Conservation (phyloP, 37 sponge, comb jelly and placozoan species). For the Bolinopsis microptera region DNA sequence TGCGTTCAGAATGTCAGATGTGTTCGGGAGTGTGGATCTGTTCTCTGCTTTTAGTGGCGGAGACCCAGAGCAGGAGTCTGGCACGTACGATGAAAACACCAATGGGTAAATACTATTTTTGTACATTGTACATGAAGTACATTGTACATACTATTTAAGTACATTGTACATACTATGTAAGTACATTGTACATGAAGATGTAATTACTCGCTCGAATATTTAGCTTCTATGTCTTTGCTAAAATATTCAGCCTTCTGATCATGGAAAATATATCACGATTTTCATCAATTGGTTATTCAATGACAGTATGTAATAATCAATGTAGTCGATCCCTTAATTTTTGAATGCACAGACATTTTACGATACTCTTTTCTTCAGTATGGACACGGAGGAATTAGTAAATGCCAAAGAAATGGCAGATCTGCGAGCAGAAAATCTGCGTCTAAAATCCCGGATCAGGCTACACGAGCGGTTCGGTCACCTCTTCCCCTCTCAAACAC, state of each 20-base stretch:
- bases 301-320: no score
- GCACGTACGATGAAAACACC: background rate
- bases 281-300: no score
- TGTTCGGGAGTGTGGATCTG: slow-evolving; percentile 22
- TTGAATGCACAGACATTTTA: no score
- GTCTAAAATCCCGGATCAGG: background rate
- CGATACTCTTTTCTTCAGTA: no score
- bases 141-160: background rate
- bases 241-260: no score
- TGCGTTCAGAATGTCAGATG: slow-evolving; percentile 18
- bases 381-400: background rate
- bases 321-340: no score
- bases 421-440: background rate
- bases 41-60: slow-evolving; percentile 49
- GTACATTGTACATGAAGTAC: no score
- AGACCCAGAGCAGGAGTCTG: background rate
- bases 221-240: no score
- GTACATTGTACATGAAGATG: no score
- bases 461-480: slow-evolving; percentile 21
- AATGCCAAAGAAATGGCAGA: background rate
- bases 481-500: slow-evolving; percentile 2
- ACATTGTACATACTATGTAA: no score
- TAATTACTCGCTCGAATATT: no score
- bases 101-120: background rate
- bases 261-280: no score